Conservation (phyloP, 2,113 vertebrate genomes). For the Dicentrarchus labrax region DNA sequence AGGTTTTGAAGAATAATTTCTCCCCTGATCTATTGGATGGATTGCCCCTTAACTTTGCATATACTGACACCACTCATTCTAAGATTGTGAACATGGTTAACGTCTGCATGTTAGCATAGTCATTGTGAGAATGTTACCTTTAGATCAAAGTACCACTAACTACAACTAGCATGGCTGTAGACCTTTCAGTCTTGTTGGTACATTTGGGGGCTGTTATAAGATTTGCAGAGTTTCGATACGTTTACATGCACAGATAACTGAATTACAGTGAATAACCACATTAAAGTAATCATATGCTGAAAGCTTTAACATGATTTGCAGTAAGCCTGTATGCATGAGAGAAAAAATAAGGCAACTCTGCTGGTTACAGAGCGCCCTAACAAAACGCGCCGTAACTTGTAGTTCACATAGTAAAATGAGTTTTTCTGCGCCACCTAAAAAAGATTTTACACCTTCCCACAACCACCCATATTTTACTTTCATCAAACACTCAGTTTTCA, state of each 20-base stretch:
- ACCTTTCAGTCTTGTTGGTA: too few relatives aligned
- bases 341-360: not conserved
- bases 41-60: too few relatives aligned
- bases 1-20: not conserved
- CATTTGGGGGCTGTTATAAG: too few relatives aligned
- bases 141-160: too few relatives aligned
- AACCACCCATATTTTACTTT: conserved; percentile 20
- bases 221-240: too few relatives aligned
- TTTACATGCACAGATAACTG: too few relatives aligned
- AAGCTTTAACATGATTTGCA: not conserved
- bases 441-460: not conserved
- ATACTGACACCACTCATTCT: too few relatives aligned
- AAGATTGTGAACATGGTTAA: too few relatives aligned
- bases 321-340: not conserved
- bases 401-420: not conserved
- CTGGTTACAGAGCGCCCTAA: not conserved
- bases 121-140: too few relatives aligned
- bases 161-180: not conserved
- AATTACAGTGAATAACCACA: too few relatives aligned
- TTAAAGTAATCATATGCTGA: not conserved
- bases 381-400: not conserved
- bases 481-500: conserved; percentile 9
- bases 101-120: too few relatives aligned
- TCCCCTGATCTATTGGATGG: too few relatives aligned
- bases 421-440: not conserved